A percentile compares a stretch with the other conserved stretches of the same genome.
These are phyloP conservation scores for Formica selysi DNA, from an alignment of 1,140 invertebrate genomes.

Conservation along the genomic window DNA sequence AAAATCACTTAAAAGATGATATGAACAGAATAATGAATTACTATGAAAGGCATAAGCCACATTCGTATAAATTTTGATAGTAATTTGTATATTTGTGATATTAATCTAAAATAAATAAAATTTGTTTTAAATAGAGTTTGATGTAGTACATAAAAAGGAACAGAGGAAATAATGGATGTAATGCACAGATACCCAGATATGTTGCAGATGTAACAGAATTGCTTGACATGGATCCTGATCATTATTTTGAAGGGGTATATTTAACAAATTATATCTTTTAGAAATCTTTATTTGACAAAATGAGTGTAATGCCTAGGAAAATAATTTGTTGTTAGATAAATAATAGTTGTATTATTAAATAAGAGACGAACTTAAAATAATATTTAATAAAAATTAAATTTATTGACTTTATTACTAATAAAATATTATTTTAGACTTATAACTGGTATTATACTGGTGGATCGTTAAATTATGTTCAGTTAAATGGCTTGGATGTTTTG, in stretches of 20 bases:
- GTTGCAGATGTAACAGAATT: conserved; percentile 80
- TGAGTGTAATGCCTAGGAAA: neutral
- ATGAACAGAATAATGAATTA: conserved; percentile 74
- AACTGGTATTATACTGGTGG: conserved; percentile 86
- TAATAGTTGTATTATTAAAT: neutral
- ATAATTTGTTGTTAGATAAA: neutral
- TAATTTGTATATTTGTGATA: conserved; percentile 13
- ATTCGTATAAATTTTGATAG: conserved; percentile 54
- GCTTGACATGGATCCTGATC: conserved; percentile 83
- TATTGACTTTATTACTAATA: conserved; percentile 30
- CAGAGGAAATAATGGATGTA: conserved; percentile 34
- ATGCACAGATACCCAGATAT: conserved; percentile 76
- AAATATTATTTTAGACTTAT: conserved; percentile 77
- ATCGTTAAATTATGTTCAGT: conserved; percentile 73
- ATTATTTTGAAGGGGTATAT: conserved; percentile 82
- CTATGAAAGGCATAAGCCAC: conserved; percentile 74
- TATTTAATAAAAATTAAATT: neutral
- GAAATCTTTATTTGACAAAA: conserved; percentile 28
- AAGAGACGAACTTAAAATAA: neutral
- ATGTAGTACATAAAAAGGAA: conserved; percentile 68
- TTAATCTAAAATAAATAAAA: conserved; percentile 24
- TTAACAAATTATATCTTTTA: conserved; percentile 19
- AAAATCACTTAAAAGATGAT: conserved; percentile 77
- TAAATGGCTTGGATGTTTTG: conserved; percentile 77
- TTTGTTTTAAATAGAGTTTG: conserved; percentile 68